Evolutionary conservation across 2,113 vertebrate species (phyloP).

Genomic region (Cettia cetti): DNA sequence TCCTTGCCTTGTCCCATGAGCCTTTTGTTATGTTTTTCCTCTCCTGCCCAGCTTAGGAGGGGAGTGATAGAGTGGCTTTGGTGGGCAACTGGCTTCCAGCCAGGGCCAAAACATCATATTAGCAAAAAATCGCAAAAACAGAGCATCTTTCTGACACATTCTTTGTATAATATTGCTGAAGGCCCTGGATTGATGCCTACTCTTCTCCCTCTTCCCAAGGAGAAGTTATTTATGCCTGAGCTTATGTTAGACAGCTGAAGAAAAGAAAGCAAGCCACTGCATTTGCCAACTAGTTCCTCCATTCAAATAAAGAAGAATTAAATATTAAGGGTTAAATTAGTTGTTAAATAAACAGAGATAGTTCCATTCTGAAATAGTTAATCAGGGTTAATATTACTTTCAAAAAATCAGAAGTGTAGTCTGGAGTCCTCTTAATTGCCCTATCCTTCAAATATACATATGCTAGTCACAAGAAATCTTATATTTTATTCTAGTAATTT

Average conservation of each 20-base stretch:
- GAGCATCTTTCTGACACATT: not conserved
- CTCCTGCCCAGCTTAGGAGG: not conserved
- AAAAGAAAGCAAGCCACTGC: not conserved
- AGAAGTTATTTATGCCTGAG: not conserved
- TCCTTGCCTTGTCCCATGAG: not conserved
- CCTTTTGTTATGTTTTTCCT: not conserved
- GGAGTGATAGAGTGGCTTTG: not conserved
- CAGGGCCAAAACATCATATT: not conserved
- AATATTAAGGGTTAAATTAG: not conserved
- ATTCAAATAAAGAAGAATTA: not conserved
- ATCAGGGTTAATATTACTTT: not conserved
- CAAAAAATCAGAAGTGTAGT: not conserved
- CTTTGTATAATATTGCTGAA: not conserved
- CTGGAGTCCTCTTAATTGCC: not conserved
- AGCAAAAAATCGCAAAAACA: not conserved
- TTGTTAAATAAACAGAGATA: not conserved
- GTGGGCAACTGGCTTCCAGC: not conserved
- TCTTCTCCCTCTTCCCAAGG: not conserved
- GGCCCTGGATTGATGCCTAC: not conserved
- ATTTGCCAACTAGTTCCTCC: not conserved
- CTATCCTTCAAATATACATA: not conserved
- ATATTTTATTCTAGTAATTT: not conserved
- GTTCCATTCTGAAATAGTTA: not conserved
- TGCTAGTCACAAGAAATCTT: not conserved
- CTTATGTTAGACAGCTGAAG: not conserved